Conservation (phyloP, 1,140 invertebrate species). For the Rhopalosiphum maidis region DNA sequence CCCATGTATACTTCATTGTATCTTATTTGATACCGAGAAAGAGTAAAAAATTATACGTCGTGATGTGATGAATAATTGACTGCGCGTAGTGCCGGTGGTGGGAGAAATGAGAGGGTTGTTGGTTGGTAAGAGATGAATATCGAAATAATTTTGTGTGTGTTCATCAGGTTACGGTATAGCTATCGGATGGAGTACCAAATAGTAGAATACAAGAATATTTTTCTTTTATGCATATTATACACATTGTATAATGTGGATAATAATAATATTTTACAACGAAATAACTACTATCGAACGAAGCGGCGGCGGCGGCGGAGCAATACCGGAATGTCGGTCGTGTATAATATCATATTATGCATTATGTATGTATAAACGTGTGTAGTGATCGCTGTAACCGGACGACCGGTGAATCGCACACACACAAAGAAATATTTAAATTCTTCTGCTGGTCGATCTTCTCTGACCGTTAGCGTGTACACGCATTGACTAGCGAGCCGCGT, state of each 20-base stretch:
- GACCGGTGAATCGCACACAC: background rate
- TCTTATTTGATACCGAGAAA: background rate
- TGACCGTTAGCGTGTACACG: background rate
- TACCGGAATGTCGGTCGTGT: conserved; percentile 45
- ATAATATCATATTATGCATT: background rate
- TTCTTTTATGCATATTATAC: no score
- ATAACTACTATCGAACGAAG: background rate
- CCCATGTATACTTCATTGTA: background rate
- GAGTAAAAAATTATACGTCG: background rate
- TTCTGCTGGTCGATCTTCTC: background rate
- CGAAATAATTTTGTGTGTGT: background rate
- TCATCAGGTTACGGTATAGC: background rate
- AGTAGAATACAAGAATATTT: background rate
- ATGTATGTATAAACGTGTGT: background rate
- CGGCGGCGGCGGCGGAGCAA: conserved; percentile 22
- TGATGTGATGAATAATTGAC: conserved; percentile 13
- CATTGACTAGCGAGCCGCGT: background rate
- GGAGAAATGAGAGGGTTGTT: background rate
- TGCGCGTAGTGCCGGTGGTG: background rate
- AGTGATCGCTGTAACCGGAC: background rate
- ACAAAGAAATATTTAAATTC: conserved; percentile 44
- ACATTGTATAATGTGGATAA: background rate
- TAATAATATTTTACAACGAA: conserved; percentile 32
- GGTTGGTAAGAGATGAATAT: conserved; percentile 1
- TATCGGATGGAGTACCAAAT: background rate